Conservation (phyloP, 2,113 vertebrate genomes). For the Myxocyprinus asiaticus region DNA sequence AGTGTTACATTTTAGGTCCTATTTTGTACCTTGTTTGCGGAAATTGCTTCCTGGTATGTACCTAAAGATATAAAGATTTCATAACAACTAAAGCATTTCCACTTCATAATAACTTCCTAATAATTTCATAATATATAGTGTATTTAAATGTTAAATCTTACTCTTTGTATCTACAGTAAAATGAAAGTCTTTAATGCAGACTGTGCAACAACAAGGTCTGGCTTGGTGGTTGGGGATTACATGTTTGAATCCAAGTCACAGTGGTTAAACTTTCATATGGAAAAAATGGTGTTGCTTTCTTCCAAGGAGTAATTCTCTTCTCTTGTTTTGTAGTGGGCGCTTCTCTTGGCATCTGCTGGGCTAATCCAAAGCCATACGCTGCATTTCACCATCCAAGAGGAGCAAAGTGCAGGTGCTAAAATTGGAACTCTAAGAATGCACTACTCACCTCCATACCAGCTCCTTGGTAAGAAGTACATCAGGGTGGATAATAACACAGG, state of each 20-base stretch:
- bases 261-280: slow-evolving; percentile 39
- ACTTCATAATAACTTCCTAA: no score
- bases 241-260: neutral
- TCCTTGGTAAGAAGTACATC: slow-evolving; percentile 67
- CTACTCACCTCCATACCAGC: slow-evolving; percentile 66
- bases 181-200: neutral
- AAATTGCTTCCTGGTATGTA: no score
- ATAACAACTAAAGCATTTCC: no score
- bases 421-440: slow-evolving; percentile 65
- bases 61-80: no score
- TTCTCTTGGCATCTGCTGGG: slow-evolving; percentile 63
- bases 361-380: slow-evolving; percentile 57
- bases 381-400: slow-evolving; percentile 66
- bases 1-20: no score
- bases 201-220: neutral
- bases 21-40: no score
- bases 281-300: slow-evolving; percentile 25
- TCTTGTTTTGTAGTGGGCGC: slow-evolving; percentile 62
- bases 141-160: no score
- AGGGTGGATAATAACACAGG: slow-evolving; percentile 67
- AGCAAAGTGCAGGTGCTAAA: slow-evolving; percentile 63
- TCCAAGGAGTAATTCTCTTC: neutral
- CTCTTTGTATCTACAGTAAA: no score
- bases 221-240: slow-evolving; percentile 1
- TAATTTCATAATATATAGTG: no score